phyloP scores from a whole-genome alignment of 2,888 invertebrate species.

The Liopterus haemorrhoidalis region DNA sequence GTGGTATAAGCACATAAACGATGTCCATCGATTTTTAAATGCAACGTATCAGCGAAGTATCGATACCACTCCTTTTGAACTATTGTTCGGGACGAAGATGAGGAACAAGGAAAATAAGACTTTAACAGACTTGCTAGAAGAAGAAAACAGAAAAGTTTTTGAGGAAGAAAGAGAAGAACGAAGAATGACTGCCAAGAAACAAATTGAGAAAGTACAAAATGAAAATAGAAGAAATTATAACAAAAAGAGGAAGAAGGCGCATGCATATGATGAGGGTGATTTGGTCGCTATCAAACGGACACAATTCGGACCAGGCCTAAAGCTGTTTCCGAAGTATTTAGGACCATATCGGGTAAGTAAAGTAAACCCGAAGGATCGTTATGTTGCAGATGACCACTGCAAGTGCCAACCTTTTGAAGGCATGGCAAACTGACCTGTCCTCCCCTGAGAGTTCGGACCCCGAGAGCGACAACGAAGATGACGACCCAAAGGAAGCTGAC shows the following conservation, averaged over 20 bases:
- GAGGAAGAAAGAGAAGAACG: slow-evolving; percentile 16
- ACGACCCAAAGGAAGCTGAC: slow-evolving; percentile 29
- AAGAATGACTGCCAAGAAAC: slow-evolving; percentile 25
- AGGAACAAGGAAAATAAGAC: slow-evolving; percentile 13
- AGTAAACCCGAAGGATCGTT: slow-evolving; percentile 32
- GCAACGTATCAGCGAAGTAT: slow-evolving; percentile 17
- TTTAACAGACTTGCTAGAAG: slow-evolving; percentile 19
- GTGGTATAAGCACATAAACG: slow-evolving; percentile 17
- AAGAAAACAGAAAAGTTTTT: slow-evolving; percentile 22
- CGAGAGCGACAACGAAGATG: slow-evolving; percentile 33
- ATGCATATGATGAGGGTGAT: too few relatives aligned
- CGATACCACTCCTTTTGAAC: slow-evolving; percentile 18
- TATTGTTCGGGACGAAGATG: slow-evolving; percentile 22
- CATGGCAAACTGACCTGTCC: slow-evolving; percentile 30
- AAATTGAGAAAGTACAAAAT: too few relatives aligned
- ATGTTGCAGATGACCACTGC: slow-evolving; percentile 32
- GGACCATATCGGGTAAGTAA: slow-evolving; percentile 33
- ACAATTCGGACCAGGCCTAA: too few relatives aligned
- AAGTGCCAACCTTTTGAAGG: slow-evolving; percentile 28
- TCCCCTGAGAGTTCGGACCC: too few relatives aligned
- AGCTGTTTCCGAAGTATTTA: too few relatives aligned
- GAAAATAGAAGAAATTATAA: too few relatives aligned
- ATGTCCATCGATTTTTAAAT: slow-evolving; percentile 15
- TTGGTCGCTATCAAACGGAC: too few relatives aligned
- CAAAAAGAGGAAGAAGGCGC: too few relatives aligned